A percentile compares a stretch with the other conserved stretches of the same genome.
Evolutionary conservation across 2,113 vertebrate genomes (phyloP).

Genomic region (Antennarius striatus): DNA sequence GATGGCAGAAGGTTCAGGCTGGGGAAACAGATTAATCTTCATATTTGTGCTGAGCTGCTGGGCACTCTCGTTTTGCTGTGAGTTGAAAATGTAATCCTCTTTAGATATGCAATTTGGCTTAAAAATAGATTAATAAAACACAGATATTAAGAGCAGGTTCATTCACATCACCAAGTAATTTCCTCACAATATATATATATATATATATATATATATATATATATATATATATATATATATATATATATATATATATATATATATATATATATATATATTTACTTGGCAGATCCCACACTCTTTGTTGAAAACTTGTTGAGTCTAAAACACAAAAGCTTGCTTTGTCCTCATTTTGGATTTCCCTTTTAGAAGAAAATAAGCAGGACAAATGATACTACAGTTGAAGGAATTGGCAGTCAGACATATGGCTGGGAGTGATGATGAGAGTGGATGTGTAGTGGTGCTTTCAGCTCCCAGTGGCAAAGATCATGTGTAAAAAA

Average conservation of each 20-base stretch:
- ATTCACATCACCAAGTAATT: conserved; percentile 12
- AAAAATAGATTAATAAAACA: conserved; percentile 23
- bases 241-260: too few species aligned
- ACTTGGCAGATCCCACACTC: conserved; percentile 12
- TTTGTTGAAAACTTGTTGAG: conserved; percentile 22
- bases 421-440: conserved; percentile 5
- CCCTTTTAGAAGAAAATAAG: neutral
- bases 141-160: conserved; percentile 9
- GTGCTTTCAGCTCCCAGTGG: conserved; percentile 26
- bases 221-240: too few species aligned
- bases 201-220: too few species aligned
- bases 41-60: conserved; percentile 44
- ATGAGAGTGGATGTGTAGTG: conserved; percentile 30
- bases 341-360: conserved; percentile 2
- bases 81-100: conserved; percentile 66
- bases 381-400: neutral
- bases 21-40: conserved; percentile 59
- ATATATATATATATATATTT: conserved; percentile 26
- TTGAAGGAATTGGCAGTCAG: conserved; percentile 40
- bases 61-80: conserved; percentile 42
- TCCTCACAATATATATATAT: conserved; percentile 15
- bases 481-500: conserved; percentile 59
- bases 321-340: conserved; percentile 1
- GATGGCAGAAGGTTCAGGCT: conserved; percentile 41
- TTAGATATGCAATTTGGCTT: conserved; percentile 38